phyloP scores from a whole-genome alignment of 1,140 invertebrate genomes.

The Zaprionus davidi region DNA sequence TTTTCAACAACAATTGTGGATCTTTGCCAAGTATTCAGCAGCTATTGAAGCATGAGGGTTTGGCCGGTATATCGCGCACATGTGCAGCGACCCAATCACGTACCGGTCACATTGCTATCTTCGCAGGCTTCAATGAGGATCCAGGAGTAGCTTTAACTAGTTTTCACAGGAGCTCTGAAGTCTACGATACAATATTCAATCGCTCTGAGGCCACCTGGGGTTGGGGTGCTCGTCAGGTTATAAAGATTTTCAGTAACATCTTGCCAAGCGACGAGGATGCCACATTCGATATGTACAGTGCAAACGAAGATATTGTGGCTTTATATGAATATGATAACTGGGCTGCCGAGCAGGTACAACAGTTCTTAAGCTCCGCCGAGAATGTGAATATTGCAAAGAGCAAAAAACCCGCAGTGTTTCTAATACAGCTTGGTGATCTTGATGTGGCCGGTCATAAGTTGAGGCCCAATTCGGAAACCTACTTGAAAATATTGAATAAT shows the following conservation, averaged over 20 bases:
- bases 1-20: slow-evolving; percentile 85
- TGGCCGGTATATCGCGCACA: slow-evolving; percentile 95
- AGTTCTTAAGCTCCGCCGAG: slow-evolving; percentile 87
- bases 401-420: slow-evolving; percentile 91
- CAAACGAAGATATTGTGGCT: slow-evolving; percentile 86
- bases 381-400: slow-evolving; percentile 74
- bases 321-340: slow-evolving; percentile 93
- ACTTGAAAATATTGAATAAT: slow-evolving; percentile 90
- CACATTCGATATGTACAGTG: slow-evolving; percentile 84
- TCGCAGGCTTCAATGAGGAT: slow-evolving; percentile 97
- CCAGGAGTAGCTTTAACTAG: slow-evolving; percentile 96
- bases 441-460: slow-evolving; percentile 96
- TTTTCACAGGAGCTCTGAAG: slow-evolving; percentile 95
- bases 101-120: slow-evolving; percentile 97
- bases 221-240: slow-evolving; percentile 97
- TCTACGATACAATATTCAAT: slow-evolving; percentile 99
- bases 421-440: slow-evolving; percentile 95
- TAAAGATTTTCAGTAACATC: slow-evolving; percentile 87
- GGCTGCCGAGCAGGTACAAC: slow-evolving; percentile 93
- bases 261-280: slow-evolving; percentile 82
- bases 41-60: slow-evolving; percentile 85
- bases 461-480: slow-evolving; percentile 94
- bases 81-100: slow-evolving; percentile 97
- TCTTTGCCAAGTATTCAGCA: slow-evolving; percentile 50
- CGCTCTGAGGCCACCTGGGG: slow-evolving; percentile 87